Evolutionary conservation across 2,113 vertebrate species (phyloP).

Genomic region (Epinephelus lanceolatus): DNA sequence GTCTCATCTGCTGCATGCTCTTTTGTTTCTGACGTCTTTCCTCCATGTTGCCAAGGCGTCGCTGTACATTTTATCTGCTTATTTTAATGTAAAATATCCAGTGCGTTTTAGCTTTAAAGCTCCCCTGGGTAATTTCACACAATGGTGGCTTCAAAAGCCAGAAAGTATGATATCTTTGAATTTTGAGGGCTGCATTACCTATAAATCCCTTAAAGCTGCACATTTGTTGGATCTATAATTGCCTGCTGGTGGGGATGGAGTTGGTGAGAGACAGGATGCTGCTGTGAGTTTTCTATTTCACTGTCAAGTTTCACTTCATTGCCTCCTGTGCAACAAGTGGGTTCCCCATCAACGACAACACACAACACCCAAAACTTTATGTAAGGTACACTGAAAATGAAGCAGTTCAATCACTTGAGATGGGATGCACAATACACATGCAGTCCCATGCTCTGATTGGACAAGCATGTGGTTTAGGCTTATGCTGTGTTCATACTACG

Average conservation of each 20-base stretch:
- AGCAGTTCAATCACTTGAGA: not conserved
- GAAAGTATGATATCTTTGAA: slow-evolving; percentile 11
- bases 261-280: not conserved
- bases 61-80: not conserved
- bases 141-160: not conserved
- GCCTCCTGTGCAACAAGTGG: not conserved
- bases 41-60: not conserved
- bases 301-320: not conserved
- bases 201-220: not conserved
- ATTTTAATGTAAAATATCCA: slow-evolving; percentile 4
- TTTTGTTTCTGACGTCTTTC: not conserved
- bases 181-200: not conserved
- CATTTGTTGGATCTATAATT: not conserved
- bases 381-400: not conserved
- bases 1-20: not conserved
- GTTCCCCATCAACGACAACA: not conserved
- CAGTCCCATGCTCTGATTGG: too few species aligned
- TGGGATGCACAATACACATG: not conserved
- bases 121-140: slow-evolving; percentile 32
- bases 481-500: too few species aligned
- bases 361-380: not conserved
- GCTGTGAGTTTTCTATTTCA: not conserved
- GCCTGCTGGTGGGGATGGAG: not conserved
- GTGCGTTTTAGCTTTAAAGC: not conserved
- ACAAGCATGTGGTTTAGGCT: not conserved